Percentiles rank a stretch among this genome's conserved stretches.
phyloP scores from a whole-genome alignment of 2,888 invertebrate genomes.

The Hyles lineata region DNA sequence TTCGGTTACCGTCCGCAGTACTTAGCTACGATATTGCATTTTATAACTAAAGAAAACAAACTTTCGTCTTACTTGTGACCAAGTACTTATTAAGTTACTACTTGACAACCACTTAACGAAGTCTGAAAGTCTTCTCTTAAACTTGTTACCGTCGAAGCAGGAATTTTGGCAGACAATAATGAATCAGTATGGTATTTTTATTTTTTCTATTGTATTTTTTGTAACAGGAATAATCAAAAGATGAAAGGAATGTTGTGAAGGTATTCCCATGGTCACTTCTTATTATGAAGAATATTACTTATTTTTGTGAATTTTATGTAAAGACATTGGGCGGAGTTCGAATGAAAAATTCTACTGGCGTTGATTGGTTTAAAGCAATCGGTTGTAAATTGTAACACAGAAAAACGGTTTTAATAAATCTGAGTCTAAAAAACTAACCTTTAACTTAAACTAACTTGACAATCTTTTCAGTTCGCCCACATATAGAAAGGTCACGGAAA shows the following conservation, averaged over 20 bases:
- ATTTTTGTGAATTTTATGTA: not conserved
- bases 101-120: slow-evolving; percentile 33
- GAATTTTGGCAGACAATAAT: slow-evolving; percentile 18
- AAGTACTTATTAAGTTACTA: slow-evolving; percentile 35
- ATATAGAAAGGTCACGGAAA: too few relatives aligned
- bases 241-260: not conserved
- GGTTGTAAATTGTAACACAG: too few relatives aligned
- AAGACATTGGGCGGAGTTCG: too few relatives aligned
- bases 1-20: slow-evolving; percentile 1
- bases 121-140: slow-evolving; percentile 30
- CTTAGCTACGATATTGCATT: slow-evolving; percentile 27
- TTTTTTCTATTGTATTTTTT: not conserved
- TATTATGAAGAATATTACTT: not conserved
- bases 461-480: too few relatives aligned
- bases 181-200: slow-evolving; percentile 2
- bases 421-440: too few relatives aligned
- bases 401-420: too few relatives aligned
- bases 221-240: not conserved
- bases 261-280: not conserved
- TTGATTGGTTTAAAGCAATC: too few relatives aligned
- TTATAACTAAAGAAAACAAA: slow-evolving; percentile 29
- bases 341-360: too few relatives aligned
- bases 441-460: too few relatives aligned
- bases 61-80: slow-evolving; percentile 30
- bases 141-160: slow-evolving; percentile 19